phyloP scores from a whole-genome alignment of 2,888 invertebrate species.

The Ommatoiulus sabulosus region DNA sequence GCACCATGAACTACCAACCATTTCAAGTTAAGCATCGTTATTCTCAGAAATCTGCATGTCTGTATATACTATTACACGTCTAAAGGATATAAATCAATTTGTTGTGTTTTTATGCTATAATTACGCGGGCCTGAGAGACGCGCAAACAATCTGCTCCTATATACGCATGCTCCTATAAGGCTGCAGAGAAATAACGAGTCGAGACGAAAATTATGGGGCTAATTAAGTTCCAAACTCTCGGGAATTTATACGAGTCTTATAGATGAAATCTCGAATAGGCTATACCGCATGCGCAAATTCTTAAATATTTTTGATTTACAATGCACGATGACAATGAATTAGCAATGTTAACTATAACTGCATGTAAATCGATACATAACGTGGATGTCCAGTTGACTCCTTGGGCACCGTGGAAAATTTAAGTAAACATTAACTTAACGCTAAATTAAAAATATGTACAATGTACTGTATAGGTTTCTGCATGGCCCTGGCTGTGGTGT shows the following conservation, averaged over 20 bases:
- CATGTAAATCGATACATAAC: too few species aligned
- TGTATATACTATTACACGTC: background rate
- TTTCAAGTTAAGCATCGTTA: background rate
- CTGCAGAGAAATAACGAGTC: background rate
- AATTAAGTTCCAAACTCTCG: background rate
- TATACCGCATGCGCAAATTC: background rate
- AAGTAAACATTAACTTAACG: too few species aligned
- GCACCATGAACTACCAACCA: background rate
- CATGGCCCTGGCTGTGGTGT: too few species aligned
- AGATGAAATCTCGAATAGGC: background rate
- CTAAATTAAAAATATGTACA: too few species aligned
- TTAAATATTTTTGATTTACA: too few species aligned
- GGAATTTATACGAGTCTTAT: background rate
- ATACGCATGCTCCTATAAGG: background rate
- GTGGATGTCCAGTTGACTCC: too few species aligned
- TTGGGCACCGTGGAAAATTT: too few species aligned
- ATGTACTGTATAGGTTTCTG: too few species aligned
- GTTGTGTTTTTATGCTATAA: slow-evolving; percentile 23
- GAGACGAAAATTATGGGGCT: background rate
- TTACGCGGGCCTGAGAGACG: slow-evolving; percentile 2
- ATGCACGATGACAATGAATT: background rate
- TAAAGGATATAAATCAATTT: slow-evolving; percentile 19
- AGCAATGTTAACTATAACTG: too few species aligned
- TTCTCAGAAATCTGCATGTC: slow-evolving; percentile 33
- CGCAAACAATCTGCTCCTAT: background rate